Evolutionary conservation across 2,888 invertebrate genomes (phyloP).

Genomic region (Chaetogeoica ovagalla): DNA sequence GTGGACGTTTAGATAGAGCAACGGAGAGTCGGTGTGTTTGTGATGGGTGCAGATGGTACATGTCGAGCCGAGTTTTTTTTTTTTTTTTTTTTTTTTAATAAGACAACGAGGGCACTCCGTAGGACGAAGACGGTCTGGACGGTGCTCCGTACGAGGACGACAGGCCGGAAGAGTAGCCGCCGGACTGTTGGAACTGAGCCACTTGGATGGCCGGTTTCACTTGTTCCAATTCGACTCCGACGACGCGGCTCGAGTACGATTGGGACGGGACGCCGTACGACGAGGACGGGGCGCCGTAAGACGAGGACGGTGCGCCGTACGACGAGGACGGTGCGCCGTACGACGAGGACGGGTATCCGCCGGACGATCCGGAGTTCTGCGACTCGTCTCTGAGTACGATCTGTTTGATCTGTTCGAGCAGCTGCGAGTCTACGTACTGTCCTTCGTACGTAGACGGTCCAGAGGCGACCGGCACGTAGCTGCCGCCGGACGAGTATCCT

Average conservation of each 20-base stretch:
- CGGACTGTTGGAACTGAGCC: constrained; percentile 76
- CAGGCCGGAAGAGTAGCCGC: constrained; percentile 68
- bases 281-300: constrained; percentile 57
- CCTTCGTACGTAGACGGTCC: constrained; percentile 83
- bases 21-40: constrained; percentile 1
- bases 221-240: constrained; percentile 82
- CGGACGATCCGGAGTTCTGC: constrained; percentile 59
- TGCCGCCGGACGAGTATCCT: constrained; percentile 59
- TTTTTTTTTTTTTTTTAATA: no score
- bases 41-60: not conserved
- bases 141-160: constrained; percentile 70
- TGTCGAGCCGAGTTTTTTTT: not conserved
- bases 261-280: constrained; percentile 62
- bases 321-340: constrained; percentile 57
- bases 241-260: constrained; percentile 69
- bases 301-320: constrained; percentile 56
- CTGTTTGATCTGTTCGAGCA: constrained; percentile 82
- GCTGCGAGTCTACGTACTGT: constrained; percentile 76
- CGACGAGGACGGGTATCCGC: constrained; percentile 59
- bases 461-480: constrained; percentile 70
- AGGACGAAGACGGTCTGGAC: constrained; percentile 70
- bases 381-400: constrained; percentile 80
- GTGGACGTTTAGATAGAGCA: not conserved
- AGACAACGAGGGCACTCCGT: constrained; percentile 66
- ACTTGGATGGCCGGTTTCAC: constrained; percentile 86